These are phyloP conservation scores for Halcyon senegalensis DNA, from an alignment of 2,113 vertebrate genomes.

Conservation along the genomic window DNA sequence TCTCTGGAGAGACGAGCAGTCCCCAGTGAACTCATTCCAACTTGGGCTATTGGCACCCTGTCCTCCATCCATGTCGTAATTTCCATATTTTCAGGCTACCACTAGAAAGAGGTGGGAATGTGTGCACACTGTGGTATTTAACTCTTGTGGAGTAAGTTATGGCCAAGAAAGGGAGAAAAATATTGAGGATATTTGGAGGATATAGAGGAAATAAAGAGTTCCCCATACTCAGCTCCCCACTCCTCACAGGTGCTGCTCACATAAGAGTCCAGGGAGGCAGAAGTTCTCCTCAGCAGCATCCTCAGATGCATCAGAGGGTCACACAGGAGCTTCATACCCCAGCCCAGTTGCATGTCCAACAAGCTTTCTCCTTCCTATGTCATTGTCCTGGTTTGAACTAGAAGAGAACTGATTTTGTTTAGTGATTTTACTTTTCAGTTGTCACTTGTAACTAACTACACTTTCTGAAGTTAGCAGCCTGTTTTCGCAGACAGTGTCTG, in stretches of 20 bases:
- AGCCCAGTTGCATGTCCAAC: neutral
- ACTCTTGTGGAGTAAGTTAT: neutral
- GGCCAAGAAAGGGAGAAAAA: neutral
- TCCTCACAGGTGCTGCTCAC: neutral
- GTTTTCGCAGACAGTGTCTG: no score
- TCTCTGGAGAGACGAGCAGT: fast-evolving
- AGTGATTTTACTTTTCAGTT: no score
- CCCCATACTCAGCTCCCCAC: neutral
- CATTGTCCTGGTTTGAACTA: no score
- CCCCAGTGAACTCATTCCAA: neutral
- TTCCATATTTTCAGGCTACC: neutral
- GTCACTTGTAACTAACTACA: no score
- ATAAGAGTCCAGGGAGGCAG: neutral
- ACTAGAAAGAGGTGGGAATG: neutral
- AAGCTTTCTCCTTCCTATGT: neutral
- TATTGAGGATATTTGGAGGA: neutral
- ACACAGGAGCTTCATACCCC: neutral
- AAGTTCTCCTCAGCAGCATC: neutral
- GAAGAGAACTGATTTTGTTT: no score
- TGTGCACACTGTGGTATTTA: neutral
- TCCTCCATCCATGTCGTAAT: neutral
- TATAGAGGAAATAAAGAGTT: neutral
- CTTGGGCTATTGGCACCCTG: neutral
- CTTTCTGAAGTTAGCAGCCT: no score
- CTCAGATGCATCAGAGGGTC: neutral